Base-by-base conservation (phyloP, 2,888 invertebrate genomes). In the Eupithecia abbreviata region DNA sequence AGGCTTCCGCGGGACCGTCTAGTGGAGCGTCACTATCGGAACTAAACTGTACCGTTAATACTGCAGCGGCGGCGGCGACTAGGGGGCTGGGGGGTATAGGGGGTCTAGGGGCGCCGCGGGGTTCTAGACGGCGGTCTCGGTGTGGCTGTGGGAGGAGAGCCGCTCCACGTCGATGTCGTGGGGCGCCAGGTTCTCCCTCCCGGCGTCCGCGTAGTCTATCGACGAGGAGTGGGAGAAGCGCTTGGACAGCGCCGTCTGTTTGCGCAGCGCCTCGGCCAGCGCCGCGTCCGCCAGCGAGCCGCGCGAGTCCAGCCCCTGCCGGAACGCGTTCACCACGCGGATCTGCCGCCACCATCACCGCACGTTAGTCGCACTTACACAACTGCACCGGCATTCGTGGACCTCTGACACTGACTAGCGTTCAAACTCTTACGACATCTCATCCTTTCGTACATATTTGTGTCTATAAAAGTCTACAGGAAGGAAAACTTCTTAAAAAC, bases 281-380 rank as follows among this genome's bases (percentile, higher is more conserved):
- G 98, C 98, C 92, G 98, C 97, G 96, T 97, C 98, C 93, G 97
- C 97, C 95, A 98, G 97, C 96, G 98, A 98, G 95, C 98, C 98
- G 91, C 98, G 98, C 94, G 98, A 97, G 96, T 99, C 99, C 96
- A 99, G 97, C 95, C 99, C 99, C 97, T 99, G 99, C 95, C 99
- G 99, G 97, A 99, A 99, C 96, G 99, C 99, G 96, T 99, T 99
- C 96, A 99, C 99, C 96, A 99, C 99, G 96, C 99, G 99, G 96
- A 99, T 99, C 99, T 99, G 98, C 95, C 96, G 92, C 80, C 62
- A 62, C 62, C 62, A 30, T 62, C 30, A 62, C 42, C 67, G 41
- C 45, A 42, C 67, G 67, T 43, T 43, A n/a, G 15, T 68, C 67
- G 12, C 43, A 79, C 90, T 89, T 93, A 88, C 85, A 80, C 47